Percentiles rank a stretch among this genome's conserved stretches.
phyloP scores from a whole-genome alignment of 2,888 invertebrate genomes.

The Troides oblongomaculatus region DNA sequence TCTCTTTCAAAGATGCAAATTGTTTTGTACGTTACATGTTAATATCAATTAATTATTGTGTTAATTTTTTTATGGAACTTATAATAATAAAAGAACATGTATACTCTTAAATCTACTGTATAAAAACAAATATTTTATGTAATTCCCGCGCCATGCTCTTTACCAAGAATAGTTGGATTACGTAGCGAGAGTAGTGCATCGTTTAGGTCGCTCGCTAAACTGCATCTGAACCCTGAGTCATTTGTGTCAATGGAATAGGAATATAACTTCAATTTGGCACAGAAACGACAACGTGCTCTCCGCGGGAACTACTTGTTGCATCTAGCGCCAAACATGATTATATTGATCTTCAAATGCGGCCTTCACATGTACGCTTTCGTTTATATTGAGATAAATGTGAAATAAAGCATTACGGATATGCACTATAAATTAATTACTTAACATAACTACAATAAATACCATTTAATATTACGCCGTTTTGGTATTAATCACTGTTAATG shows the following conservation, averaged over 20 bases:
- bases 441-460: not conserved
- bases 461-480: not conserved
- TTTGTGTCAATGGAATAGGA: constrained; percentile 62
- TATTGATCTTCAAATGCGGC: constrained; percentile 47
- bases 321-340: constrained; percentile 50
- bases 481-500: not conserved
- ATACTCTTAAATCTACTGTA: too few relatives aligned
- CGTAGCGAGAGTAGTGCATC: not conserved
- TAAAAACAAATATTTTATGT: too few relatives aligned
- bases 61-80: too few relatives aligned
- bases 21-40: too few relatives aligned
- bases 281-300: constrained; percentile 47
- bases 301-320: constrained; percentile 48
- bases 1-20: too few relatives aligned
- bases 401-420: constrained; percentile 29
- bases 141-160: not conserved
- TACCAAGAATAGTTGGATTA: constrained; percentile 3
- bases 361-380: constrained; percentile 28
- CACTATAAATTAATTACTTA: not conserved
- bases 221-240: constrained; percentile 59
- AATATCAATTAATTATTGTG: too few relatives aligned
- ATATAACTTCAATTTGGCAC: constrained; percentile 71
- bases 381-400: constrained; percentile 31
- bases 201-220: constrained; percentile 48
- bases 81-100: too few relatives aligned